Percentiles rank a stretch among this genome's conserved stretches.
These are phyloP conservation scores for Cheirogaleus medius DNA, from an alignment of 2,113 vertebrate genomes.

Conservation along the genomic window DNA sequence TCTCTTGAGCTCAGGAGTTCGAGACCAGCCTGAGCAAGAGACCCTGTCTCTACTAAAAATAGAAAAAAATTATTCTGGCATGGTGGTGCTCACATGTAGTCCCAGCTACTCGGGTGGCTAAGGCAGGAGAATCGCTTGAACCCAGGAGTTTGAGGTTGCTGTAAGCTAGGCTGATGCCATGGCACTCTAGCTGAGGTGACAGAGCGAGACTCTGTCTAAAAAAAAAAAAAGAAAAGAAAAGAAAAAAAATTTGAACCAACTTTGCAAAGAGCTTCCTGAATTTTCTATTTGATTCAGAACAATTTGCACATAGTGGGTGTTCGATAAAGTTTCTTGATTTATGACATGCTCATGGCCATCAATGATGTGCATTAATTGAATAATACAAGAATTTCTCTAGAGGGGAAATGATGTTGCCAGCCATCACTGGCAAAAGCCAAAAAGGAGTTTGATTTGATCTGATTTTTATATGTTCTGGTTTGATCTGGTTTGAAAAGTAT, in stretches of 20 bases:
- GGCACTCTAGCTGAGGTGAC: too few relatives aligned
- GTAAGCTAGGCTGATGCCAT: too few relatives aligned
- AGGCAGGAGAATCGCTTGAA: too few relatives aligned
- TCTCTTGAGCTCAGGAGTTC: too few relatives aligned
- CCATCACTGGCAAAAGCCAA: background rate
- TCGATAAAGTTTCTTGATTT: background rate
- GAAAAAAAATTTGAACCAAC: background rate
- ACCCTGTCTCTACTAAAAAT: too few relatives aligned
- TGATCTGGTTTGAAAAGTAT: background rate
- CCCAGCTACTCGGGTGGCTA: too few relatives aligned
- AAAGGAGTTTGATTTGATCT: background rate
- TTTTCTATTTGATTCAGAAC: background rate
- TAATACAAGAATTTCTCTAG: background rate
- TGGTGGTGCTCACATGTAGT: too few relatives aligned
- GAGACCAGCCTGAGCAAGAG: too few relatives aligned
- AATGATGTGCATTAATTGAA: background rate
- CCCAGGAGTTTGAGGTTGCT: too few relatives aligned
- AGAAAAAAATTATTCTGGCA: too few relatives aligned
- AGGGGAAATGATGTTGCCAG: background rate
- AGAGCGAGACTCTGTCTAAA: too few relatives aligned
- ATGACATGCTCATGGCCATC: background rate
- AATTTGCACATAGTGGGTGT: background rate
- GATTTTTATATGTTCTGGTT: background rate
- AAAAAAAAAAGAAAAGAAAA: too few relatives aligned
- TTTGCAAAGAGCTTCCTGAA: slow-evolving; percentile 2